These are phyloP conservation scores for Dufourea novaeangliae DNA, from an alignment of 1,140 invertebrate genomes.

Conservation along the genomic window DNA sequence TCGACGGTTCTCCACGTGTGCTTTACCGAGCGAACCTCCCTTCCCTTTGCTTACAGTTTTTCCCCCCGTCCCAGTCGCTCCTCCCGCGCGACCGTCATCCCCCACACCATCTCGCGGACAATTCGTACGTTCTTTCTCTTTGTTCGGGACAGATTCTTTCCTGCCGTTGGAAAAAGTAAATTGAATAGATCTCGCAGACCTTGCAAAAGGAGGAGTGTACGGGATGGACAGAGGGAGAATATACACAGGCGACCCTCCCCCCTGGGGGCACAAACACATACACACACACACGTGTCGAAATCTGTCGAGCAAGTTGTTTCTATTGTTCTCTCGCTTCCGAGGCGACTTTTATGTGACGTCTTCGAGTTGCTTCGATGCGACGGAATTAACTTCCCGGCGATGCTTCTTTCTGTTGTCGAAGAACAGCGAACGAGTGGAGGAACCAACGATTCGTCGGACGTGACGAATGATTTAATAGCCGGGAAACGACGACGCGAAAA, in stretches of 20 bases:
- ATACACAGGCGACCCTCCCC: background rate
- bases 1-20: conserved; percentile 60
- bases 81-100: background rate
- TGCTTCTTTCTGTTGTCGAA: background rate
- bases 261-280: background rate
- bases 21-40: conserved; percentile 51
- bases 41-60: background rate
- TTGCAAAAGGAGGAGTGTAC: conserved; percentile 36
- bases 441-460: background rate
- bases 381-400: background rate
- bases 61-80: background rate
- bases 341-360: conserved; percentile 23
- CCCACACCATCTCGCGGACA: conserved; percentile 35
- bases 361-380: background rate
- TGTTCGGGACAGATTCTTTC: conserved; percentile 62
- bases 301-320: background rate
- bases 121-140: conserved; percentile 63
- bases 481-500: background rate
- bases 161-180: conserved; percentile 68
- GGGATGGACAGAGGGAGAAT: conserved; percentile 1
- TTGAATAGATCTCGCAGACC: conserved; percentile 71
- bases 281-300: background rate
- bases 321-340: background rate
- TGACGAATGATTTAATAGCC: background rate
- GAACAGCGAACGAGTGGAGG: background rate